Conservation (phyloP, 2,888 invertebrate species). For the Eupithecia abbreviata region DNA sequence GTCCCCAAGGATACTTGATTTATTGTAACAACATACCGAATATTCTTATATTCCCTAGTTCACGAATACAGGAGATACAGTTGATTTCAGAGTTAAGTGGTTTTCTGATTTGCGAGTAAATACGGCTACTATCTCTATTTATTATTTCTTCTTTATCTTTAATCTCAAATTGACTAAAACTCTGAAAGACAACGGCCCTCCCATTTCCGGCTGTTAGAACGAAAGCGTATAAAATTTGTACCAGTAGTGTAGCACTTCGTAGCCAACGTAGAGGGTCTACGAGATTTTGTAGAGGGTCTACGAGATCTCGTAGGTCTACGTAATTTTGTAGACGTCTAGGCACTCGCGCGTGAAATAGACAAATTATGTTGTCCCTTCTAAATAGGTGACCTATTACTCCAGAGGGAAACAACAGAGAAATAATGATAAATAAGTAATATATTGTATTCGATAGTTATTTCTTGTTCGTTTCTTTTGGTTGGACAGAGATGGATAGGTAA, state of each 20-base stretch:
- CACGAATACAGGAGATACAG: neutral
- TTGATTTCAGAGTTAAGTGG: neutral
- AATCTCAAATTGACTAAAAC: neutral
- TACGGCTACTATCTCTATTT: neutral
- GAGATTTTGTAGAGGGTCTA: conserved; percentile 43
- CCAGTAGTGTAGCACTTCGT: conserved; percentile 26
- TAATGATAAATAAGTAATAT: neutral
- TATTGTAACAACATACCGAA: conserved; percentile 23
- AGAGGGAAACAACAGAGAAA: conserved; percentile 17
- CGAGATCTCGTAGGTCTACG: conserved; percentile 38
- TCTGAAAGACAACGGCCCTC: neutral
- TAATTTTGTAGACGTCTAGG: conserved; percentile 42
- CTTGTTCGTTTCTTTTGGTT: neutral
- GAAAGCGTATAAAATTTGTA: neutral
- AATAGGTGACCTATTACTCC: conserved; percentile 22
- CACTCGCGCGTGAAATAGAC: conserved; percentile 17
- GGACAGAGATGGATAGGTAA: neutral
- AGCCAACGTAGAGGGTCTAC: conserved; percentile 43
- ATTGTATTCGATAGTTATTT: neutral
- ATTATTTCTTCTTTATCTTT: too few relatives aligned
- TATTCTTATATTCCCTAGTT: neutral
- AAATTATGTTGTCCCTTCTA: conserved; percentile 24
- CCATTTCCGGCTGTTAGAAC: neutral
- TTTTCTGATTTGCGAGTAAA: neutral
- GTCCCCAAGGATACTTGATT: conserved; percentile 33